Percentiles rank a stretch among this genome's conserved stretches.
Evolutionary conservation across 2,113 vertebrate genomes (phyloP).

Genomic region (Pimephales promelas): DNA sequence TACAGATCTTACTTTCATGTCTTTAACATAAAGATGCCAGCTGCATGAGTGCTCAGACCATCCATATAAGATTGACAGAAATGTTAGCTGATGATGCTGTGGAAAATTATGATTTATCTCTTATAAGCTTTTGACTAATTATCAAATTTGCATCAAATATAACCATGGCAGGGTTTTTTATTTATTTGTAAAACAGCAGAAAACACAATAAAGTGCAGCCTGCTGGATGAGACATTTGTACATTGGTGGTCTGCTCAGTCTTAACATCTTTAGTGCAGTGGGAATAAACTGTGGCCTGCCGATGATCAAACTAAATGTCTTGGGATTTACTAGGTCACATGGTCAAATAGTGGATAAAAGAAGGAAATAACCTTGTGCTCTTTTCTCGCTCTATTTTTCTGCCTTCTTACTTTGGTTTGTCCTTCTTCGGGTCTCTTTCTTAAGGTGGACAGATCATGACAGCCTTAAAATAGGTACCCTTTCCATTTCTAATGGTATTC

Average conservation of each 20-base stretch:
- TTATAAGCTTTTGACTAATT: neutral
- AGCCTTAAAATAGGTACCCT: neutral
- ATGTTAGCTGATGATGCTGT: constrained; percentile 15
- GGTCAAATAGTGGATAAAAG: constrained; percentile 23
- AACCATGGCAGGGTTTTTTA: neutral
- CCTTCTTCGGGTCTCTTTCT: neutral
- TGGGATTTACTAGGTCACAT: constrained; percentile 23
- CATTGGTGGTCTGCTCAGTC: neutral
- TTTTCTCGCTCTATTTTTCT: constrained; percentile 18
- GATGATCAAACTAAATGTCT: constrained; percentile 16
- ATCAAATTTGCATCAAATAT: constrained; percentile 12
- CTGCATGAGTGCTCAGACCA: constrained; percentile 1
- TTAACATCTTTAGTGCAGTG: constrained; percentile 11
- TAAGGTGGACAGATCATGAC: neutral
- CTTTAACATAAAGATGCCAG: neutral
- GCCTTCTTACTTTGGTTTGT: neutral
- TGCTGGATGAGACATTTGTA: constrained; percentile 11
- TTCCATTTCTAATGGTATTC: neutral
- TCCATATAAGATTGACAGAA: constrained; percentile 4
- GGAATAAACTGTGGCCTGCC: constrained; percentile 35
- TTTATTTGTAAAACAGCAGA: neutral
- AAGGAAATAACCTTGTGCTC: constrained; percentile 12
- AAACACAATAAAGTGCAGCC: neutral
- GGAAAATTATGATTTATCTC: constrained; percentile 15
- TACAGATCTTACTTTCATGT: constrained; percentile 11